These are phyloP conservation scores for Laothoe populi DNA, from an alignment of 2,888 invertebrate species.

Conservation along the genomic window DNA sequence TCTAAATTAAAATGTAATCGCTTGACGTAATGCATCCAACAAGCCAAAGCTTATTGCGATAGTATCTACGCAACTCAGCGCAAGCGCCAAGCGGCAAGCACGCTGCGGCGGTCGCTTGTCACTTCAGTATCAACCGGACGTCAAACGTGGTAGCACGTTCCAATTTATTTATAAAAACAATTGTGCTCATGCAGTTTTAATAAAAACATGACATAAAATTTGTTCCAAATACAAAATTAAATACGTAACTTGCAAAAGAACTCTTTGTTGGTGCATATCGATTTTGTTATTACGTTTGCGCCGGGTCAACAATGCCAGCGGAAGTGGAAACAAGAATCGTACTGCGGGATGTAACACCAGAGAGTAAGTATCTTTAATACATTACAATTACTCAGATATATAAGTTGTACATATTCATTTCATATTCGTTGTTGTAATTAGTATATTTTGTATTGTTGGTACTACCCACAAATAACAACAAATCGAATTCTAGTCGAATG, in stretches of 20 bases:
- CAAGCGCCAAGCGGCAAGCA: slow-evolving; percentile 12
- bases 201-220: slow-evolving; percentile 27
- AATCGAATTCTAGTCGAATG: no score
- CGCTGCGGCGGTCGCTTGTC: not conserved
- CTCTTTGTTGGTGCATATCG: not conserved
- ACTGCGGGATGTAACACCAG: slow-evolving; percentile 72
- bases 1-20: slow-evolving; percentile 24
- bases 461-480: no score
- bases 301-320: slow-evolving; percentile 66
- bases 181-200: not conserved
- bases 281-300: not conserved
- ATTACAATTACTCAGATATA: not conserved
- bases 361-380: slow-evolving; percentile 60
- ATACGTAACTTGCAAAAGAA: not conserved
- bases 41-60: slow-evolving; percentile 23
- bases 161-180: not conserved
- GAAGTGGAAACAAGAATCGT: slow-evolving; percentile 66
- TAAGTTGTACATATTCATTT: not conserved
- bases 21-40: slow-evolving; percentile 22
- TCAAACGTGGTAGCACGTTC: not conserved
- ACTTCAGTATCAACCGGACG: slow-evolving; percentile 14
- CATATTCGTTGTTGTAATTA: no score
- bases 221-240: not conserved
- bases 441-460: no score
- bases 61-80: slow-evolving; percentile 19